Base-by-base conservation (phyloP, 2,888 invertebrate genomes). In the Xylocampa areola region DNA sequence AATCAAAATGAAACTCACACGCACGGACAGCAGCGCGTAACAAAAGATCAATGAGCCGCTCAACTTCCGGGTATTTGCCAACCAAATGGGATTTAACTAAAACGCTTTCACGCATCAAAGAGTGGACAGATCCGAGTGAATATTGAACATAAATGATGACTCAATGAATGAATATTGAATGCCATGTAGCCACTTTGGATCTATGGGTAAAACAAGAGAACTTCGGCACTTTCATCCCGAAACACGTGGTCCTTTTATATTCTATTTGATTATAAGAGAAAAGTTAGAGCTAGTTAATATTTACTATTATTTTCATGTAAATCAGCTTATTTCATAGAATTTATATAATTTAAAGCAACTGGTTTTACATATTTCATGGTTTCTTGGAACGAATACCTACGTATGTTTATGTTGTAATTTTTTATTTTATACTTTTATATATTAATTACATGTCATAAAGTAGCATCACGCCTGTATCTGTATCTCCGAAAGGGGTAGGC, bases 81-180 rank as follows among this genome's bases (percentile, higher is more conserved):
- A 40, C 47, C 45, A 66, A 66, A 68, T 71, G 37, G 50, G 50
- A 66, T 66, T 59, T 54, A 66, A 53, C 48, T 68, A 67, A 70
- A 68, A 52, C 45, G 55, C 35, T 68, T 68, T 69, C 35, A 64
- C 55, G 52, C 65, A 47, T 59, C 64, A 59, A 23, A 36, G 33
- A 30, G 40, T 48, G 57, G 65, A 50, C 49, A 44, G 65, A 36
- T 64, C 64, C 65, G 17, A 36, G 51, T 60, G 57, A 70, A 69
- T 57, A 69, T 69, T 65, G 51, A 68, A 65, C n/a, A n/a, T n/a
- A n/a, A n/a, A n/a, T n/a, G n/a, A n/a, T n/a, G n/a, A n/a, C n/a
- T n/a, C n/a, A n/a, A n/a, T n/a, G n/a, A 36, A 50, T 60, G 57
- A 70, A 69, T 57, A 69, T 69, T 65, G 51, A 68, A 65, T 69